Evolutionary conservation across 2,888 invertebrate genomes (phyloP).

Genomic region (Amblyjoppa fuscipennis): DNA sequence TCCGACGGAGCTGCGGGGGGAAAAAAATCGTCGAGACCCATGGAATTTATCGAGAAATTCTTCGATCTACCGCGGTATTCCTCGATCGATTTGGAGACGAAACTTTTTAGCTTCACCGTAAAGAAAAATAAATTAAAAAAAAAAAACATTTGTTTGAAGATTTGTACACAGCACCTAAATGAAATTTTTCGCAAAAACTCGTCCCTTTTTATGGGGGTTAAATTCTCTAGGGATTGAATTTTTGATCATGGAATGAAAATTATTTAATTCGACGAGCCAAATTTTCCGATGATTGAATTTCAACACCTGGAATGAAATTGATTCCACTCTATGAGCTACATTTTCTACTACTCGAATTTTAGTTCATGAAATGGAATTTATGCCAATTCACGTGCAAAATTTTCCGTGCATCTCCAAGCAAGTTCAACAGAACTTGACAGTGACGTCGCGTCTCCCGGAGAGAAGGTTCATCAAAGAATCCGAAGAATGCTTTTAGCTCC

Average conservation of each 20-base stretch:
- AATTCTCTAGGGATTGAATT: too few species aligned
- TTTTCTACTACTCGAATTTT: too few species aligned
- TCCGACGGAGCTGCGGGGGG: neutral
- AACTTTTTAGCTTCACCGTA: neutral
- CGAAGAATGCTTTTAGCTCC: neutral
- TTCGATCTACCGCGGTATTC: neutral
- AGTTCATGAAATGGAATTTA: neutral
- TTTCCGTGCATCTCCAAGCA: neutral
- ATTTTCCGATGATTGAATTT: too few species aligned
- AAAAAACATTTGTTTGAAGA: neutral
- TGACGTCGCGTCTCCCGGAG: neutral
- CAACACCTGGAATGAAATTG: too few species aligned
- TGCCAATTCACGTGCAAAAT: neutral
- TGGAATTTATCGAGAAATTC: conserved; percentile 8
- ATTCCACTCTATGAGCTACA: too few species aligned
- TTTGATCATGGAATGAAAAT: too few species aligned
- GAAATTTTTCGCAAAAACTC: too few species aligned
- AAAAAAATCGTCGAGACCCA: neutral
- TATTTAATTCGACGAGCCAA: too few species aligned
- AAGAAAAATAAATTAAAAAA: neutral
- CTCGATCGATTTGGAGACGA: neutral
- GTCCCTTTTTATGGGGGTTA: too few species aligned
- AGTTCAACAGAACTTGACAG: neutral
- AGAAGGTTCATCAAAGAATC: neutral
- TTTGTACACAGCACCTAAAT: too few species aligned